Conservation (phyloP, 2,113 vertebrate genomes). For the Xerus inauris region DNA sequence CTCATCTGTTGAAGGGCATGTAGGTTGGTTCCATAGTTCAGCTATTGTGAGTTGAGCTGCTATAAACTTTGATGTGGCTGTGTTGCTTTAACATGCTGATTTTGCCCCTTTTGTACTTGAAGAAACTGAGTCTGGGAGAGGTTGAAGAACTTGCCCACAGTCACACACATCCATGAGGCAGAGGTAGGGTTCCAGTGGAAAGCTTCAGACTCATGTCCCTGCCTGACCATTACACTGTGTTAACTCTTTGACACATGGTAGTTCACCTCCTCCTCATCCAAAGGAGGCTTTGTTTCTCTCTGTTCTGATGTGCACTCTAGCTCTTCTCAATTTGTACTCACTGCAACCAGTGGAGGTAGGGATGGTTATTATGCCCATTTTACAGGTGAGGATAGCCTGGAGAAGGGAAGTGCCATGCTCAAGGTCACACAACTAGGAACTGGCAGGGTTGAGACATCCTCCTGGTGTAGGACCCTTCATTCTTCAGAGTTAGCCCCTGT, state of each 20-base stretch:
- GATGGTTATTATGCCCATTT: background rate
- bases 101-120: background rate
- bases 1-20: too few relatives aligned
- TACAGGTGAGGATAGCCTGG: background rate
- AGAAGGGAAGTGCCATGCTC: background rate
- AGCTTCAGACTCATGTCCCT: background rate
- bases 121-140: background rate
- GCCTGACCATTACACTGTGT: background rate
- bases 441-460: background rate
- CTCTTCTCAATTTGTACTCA: background rate
- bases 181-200: background rate
- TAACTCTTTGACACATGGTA: background rate
- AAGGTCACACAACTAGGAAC: background rate
- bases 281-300: background rate
- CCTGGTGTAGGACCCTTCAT: background rate
- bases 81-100: too few relatives aligned
- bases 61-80: too few relatives aligned
- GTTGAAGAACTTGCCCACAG: background rate
- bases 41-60: too few relatives aligned
- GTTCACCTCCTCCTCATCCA: background rate
- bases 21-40: too few relatives aligned
- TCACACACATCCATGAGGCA: background rate
- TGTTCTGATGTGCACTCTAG: background rate
- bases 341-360: rapidly evolving
- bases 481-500: background rate